These are phyloP conservation scores for Tenthredo livida DNA, from an alignment of 2,888 invertebrate species.

Conservation along the genomic window DNA sequence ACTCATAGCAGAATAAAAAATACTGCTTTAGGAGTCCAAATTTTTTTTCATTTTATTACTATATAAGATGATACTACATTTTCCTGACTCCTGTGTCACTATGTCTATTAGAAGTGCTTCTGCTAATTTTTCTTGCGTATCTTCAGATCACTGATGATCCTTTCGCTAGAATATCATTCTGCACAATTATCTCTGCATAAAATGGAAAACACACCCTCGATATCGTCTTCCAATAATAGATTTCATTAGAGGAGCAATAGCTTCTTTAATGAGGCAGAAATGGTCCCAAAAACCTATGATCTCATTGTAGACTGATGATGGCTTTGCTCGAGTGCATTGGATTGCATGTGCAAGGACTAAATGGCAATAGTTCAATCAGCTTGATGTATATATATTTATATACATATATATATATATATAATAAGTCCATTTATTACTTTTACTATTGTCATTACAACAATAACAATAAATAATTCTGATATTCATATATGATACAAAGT, in stretches of 20 bases:
- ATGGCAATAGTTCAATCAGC: background rate
- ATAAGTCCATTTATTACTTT: slow-evolving; percentile 51
- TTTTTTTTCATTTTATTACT: slow-evolving; percentile 15
- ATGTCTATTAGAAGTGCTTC: background rate
- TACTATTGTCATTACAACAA: slow-evolving; percentile 48
- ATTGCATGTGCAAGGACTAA: background rate
- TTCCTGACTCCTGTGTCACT: background rate
- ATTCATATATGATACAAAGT: slow-evolving; percentile 47
- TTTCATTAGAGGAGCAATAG: background rate
- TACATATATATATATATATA: slow-evolving; percentile 1
- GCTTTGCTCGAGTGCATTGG: background rate
- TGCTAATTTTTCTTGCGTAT: background rate
- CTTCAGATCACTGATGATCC: background rate
- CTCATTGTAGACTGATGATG: background rate
- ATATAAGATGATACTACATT: background rate
- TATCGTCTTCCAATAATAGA: no score
- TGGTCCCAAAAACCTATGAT: background rate
- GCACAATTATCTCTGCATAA: no score
- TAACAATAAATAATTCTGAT: slow-evolving; percentile 50
- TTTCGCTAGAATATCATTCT: background rate
- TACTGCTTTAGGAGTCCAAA: slow-evolving; percentile 46
- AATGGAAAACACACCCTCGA: no score
- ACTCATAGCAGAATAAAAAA: slow-evolving; percentile 54
- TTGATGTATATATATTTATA: background rate
- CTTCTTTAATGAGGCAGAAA: background rate